Evolutionary conservation across 2,888 invertebrate species (phyloP), one percentile per base, ranked within the genome.

Genomic region (Euphydryas editha): DNA sequence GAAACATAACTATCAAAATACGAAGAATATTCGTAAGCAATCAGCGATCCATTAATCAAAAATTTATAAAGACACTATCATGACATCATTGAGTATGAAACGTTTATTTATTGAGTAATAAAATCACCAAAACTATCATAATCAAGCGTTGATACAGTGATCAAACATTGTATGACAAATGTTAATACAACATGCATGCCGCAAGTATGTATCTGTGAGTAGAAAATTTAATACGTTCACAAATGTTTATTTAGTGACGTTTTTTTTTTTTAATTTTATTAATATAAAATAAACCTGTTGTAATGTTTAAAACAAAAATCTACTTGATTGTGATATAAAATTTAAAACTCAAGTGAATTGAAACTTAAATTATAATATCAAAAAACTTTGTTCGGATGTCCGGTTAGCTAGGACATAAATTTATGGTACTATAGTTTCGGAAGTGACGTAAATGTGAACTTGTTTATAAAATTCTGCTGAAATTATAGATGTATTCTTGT

Each of bases 401-500:
- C 65, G 65, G 62, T 65, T 68, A 51, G 49, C 24, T 51, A 56
- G 55, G 51, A 46, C 42, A 61, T 64, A 42, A 30, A 62, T 64
- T 69, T 67, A 66, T 60, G 46, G 61, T 67, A 67, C 72, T 70
- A 74, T 75, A 71, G 73, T 71, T 73, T 69, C 59, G 58, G 63
- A 71, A 72, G 70, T 70, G 67, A 65, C 70, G 69, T 71, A 72
- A 71, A 68, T 66, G 67, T 71, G 70, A 70, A 72, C 71, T 73
- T 67, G 62, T 39, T 68, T 81, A 82, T 18, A 24, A 51, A 7
- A 1, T 21, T 84, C 78, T 79, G 78, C 79, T 77, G 76, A 83
- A 83, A 79, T 81, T 75, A 49, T 30, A n/a, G 36, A 36, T 36
- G 36, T 36, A 36, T 36, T 36, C 6, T 36, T 7, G 10, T 36